Conservation (phyloP, 2,797 vertebrate species). For the Synanceia verrucosa region DNA sequence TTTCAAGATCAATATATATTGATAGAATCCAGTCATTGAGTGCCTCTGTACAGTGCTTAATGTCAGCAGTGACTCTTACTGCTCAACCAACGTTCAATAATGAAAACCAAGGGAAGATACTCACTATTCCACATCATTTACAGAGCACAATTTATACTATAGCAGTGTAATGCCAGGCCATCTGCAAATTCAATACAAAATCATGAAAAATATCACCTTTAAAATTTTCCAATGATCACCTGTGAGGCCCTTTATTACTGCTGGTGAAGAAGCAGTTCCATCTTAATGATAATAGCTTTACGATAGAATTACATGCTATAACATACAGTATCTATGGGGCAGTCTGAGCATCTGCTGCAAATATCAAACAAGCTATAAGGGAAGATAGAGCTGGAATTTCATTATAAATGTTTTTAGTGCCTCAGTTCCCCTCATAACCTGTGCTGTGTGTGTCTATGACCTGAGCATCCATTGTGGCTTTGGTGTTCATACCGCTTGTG, state of each 20-base stretch:
- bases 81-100: neutral
- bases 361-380: neutral
- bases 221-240: neutral
- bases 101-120: neutral
- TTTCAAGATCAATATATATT: slow-evolving; percentile 59
- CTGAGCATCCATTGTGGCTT: neutral
- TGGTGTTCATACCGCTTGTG: neutral
- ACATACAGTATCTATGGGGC: neutral
- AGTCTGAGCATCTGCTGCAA: neutral
- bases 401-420: neutral
- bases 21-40: slow-evolving; percentile 47
- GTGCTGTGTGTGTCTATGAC: neutral
- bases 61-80: neutral
- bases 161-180: no score
- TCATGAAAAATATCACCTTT: neutral
- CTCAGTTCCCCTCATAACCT: neutral
- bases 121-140: neutral
- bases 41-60: slow-evolving; percentile 42
- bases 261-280: neutral
- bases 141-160: no score
- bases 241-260: neutral
- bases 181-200: neutral
- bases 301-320: neutral
- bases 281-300: neutral
- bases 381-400: neutral